A percentile compares a stretch with the other conserved stretches of the same genome.
These are phyloP conservation scores for Alectoris magna DNA, from an alignment of 2,797 vertebrate genomes.

Conservation along the genomic window DNA sequence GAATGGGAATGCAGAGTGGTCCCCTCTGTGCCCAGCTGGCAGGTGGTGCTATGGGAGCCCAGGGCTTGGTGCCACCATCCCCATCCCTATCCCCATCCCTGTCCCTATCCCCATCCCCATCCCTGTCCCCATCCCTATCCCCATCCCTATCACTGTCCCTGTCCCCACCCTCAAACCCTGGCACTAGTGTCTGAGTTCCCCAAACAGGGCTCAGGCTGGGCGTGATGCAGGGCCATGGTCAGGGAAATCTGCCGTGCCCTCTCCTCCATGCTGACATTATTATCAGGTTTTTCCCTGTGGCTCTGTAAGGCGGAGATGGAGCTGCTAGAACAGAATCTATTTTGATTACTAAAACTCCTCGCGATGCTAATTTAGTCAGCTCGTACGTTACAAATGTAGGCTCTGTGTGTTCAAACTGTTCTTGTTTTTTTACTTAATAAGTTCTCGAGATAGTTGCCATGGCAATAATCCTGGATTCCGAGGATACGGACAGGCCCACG, in stretches of 20 bases:
- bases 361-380: conserved; percentile 38
- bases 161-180: neutral
- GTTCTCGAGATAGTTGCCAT: conserved; percentile 65
- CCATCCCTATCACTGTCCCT: too few relatives aligned
- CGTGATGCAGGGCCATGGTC: neutral
- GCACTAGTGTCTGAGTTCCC: neutral
- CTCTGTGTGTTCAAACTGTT: conserved; percentile 62
- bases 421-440: conserved; percentile 48
- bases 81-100: too few relatives aligned
- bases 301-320: neutral
- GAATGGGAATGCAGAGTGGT: neutral
- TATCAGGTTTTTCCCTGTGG: too few relatives aligned
- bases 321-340: conserved; percentile 42
- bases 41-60: neutral
- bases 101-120: too few relatives aligned
- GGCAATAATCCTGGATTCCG: conserved; percentile 51
- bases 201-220: neutral
- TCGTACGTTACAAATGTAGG: neutral
- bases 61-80: accelerated
- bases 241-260: neutral
- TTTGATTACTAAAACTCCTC: conserved; percentile 37
- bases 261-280: too few relatives aligned
- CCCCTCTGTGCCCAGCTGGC: accelerated
- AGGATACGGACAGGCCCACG: neutral
- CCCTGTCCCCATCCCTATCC: too few relatives aligned